These are phyloP conservation scores for Illadopsis cleaveri DNA, from an alignment of 2,113 vertebrate species.

Conservation along the genomic window DNA sequence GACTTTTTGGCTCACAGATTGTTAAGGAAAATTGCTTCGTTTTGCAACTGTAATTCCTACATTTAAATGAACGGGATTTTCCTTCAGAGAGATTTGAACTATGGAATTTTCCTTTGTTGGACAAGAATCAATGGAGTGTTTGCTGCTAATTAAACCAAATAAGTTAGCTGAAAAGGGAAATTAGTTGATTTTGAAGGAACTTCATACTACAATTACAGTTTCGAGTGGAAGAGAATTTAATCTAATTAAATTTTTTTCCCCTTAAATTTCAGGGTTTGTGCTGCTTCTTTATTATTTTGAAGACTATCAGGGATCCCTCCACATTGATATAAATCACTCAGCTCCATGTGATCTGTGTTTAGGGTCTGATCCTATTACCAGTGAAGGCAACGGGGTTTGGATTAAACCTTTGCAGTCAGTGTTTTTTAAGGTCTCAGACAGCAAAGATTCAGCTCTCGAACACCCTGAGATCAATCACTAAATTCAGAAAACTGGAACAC, in stretches of 20 bases:
- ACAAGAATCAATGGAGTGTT: neutral
- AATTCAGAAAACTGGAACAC: conserved; percentile 20
- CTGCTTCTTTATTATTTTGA: neutral
- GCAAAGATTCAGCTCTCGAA: neutral
- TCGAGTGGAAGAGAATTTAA: neutral
- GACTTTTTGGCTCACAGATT: conserved; percentile 18
- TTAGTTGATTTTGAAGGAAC: neutral
- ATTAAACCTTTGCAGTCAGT: neutral
- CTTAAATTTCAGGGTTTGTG: neutral
- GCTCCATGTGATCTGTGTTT: neutral
- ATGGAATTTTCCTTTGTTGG: conserved; percentile 61
- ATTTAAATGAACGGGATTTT: conserved; percentile 59
- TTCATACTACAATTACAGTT: neutral
- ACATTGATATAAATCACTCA: neutral
- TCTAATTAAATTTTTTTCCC: neutral
- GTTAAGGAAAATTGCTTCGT: conserved; percentile 24
- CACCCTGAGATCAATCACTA: neutral
- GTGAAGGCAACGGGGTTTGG: neutral
- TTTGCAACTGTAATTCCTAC: conserved; percentile 45
- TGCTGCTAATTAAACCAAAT: conserved; percentile 51
- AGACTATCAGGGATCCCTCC: neutral
- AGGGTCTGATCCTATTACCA: neutral
- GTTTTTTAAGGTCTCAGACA: neutral
- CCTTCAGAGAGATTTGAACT: conserved; percentile 33
- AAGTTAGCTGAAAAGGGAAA: conserved; percentile 9